Evolutionary conservation across 1,140 invertebrate genomes (phyloP), one percentile per base, ranked within the genome.

Genomic region (Bombyx mori): DNA sequence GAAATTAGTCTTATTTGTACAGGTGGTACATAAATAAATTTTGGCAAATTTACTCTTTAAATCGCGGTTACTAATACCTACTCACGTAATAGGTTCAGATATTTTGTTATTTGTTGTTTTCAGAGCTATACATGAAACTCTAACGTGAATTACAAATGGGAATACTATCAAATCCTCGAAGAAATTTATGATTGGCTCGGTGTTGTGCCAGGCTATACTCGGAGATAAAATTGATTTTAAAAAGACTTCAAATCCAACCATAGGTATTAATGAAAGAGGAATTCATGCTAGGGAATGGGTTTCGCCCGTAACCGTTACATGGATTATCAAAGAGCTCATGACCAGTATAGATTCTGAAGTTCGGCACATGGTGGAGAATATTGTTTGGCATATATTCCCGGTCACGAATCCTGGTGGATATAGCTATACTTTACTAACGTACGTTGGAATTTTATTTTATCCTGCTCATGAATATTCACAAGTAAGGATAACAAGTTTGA

Each of bases 281-380:
- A 93, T 92, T 53, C 92, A 93, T 68, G 91, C 92, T 1, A 86
- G 92, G 55, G 93, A 96, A 88, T 96, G 95, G 95, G 94, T 96
- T 49, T 91, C 94, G 0, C 93, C 94, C 7, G 94, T 94, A 0
- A 92, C 91, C 0, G 90, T 91, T 0, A 91, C 93, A 1, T 95
- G 91, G 67, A 89, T 95, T 22, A 75, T 93, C 1, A 90, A 93
- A 60, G 85, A 93, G 57, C 79, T 94, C 9, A 79, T 94, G 48
- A 88, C 88, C 6, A 92, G 89, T 56, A 67, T 75, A 26, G 64
- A 91, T 61, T 6, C 85, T 51, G 73, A 88, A 55, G 62, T 90
- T 6, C 70, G 88, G 62, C 54, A 70, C 51, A 67, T 92, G 63
- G 89, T 93, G 9, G 82, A 91, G 65, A 75, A 83, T 57, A 75